phyloP scores from a whole-genome alignment of 2,113 vertebrate genomes.

The Scolopax mira region DNA sequence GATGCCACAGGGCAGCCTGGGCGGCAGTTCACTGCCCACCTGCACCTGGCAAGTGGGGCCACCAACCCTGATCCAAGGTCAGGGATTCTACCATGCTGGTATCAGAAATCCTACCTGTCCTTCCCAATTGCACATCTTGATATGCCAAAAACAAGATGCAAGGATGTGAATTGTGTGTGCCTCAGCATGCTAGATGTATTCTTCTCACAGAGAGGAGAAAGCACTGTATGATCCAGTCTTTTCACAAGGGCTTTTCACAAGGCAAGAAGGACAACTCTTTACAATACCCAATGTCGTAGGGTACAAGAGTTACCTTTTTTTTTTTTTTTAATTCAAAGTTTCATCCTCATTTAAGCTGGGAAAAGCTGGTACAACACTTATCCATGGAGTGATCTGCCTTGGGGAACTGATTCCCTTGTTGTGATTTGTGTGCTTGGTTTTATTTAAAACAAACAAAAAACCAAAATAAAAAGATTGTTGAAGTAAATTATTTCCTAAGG shows the following conservation, averaged over 20 bases:
- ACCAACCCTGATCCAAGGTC: background rate
- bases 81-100: background rate
- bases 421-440: background rate
- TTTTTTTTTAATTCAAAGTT: background rate
- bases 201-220: background rate
- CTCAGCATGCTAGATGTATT: background rate
- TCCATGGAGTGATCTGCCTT: background rate
- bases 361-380: background rate
- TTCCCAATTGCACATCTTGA: background rate
- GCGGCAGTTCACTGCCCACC: background rate
- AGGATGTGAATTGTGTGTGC: background rate
- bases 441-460: background rate
- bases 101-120: background rate
- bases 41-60: background rate
- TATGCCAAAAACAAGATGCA: background rate
- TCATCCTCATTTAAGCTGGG: background rate
- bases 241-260: background rate
- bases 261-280: background rate
- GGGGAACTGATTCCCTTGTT: background rate
- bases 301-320: background rate
- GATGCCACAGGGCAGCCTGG: fast-evolving
- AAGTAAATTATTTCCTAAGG: background rate
- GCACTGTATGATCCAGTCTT: background rate
- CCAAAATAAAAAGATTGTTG: background rate
- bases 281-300: background rate